These are phyloP conservation scores for Paracyclopina nana DNA, from an alignment of 1,140 invertebrate species.

Conservation along the genomic window DNA sequence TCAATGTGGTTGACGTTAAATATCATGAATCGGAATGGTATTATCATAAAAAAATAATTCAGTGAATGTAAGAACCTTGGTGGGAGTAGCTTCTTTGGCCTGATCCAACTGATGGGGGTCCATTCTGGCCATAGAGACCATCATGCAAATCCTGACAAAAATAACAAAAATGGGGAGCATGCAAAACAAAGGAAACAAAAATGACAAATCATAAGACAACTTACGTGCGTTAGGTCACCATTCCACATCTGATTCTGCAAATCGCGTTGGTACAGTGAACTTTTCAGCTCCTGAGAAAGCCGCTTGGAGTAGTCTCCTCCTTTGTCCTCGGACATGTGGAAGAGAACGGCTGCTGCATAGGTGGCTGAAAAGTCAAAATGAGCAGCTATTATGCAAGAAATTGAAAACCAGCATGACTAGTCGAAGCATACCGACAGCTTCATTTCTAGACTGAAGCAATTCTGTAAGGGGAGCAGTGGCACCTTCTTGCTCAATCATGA, in stretches of 20 bases:
- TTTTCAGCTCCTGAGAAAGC: constrained; percentile 82
- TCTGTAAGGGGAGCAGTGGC: constrained; percentile 89
- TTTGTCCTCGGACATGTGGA: constrained; percentile 95
- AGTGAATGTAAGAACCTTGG: too few relatives aligned
- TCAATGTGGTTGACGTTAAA: too few relatives aligned
- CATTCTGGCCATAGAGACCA: too few relatives aligned
- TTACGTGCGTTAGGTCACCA: too few relatives aligned
- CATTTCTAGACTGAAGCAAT: constrained; percentile 78
- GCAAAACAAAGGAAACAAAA: too few relatives aligned
- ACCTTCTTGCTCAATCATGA: constrained; percentile 89
- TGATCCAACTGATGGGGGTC: too few relatives aligned
- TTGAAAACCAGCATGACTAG: neutral
- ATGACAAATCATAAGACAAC: too few relatives aligned
- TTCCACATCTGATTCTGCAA: constrained; percentile 62
- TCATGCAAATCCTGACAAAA: too few relatives aligned
- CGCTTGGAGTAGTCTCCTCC: constrained; percentile 94
- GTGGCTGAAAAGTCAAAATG: constrained; percentile 43
- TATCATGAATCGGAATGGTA: too few relatives aligned
- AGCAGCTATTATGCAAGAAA: neutral
- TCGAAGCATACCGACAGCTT: constrained; percentile 42
- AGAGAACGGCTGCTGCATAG: constrained; percentile 86
- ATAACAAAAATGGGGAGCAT: too few relatives aligned
- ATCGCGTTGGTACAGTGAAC: constrained; percentile 62
- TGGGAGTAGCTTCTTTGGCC: too few relatives aligned
- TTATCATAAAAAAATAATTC: too few relatives aligned